These are phyloP conservation scores for Brachionus rotundiformis DNA, from an alignment of 1,140 invertebrate species.

Conservation along the genomic window DNA sequence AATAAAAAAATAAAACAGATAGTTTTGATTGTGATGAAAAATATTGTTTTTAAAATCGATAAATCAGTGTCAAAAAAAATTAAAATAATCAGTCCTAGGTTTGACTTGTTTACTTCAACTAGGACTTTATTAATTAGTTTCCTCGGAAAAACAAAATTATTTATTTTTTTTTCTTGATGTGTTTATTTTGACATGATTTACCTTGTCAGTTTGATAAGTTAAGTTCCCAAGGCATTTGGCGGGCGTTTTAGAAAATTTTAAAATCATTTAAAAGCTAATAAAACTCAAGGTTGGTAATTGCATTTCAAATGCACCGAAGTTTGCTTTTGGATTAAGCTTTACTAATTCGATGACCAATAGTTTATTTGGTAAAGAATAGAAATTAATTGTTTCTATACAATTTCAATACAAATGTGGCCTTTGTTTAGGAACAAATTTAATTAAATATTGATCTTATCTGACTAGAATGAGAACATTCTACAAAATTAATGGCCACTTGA, in stretches of 20 bases:
- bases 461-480: neutral
- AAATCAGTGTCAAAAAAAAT: neutral
- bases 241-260: too few species aligned
- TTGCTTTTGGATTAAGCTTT: neutral
- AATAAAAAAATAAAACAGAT: neutral
- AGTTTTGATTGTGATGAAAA: neutral
- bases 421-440: neutral
- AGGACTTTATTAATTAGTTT: neutral
- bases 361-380: too few species aligned
- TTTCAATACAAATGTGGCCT: too few species aligned
- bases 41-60: neutral
- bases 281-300: neutral
- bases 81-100: neutral
- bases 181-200: neutral
- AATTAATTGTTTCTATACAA: too few species aligned
- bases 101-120: neutral
- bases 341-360: neutral
- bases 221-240: neutral
- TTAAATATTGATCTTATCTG: neutral
- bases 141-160: neutral
- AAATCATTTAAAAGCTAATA: neutral
- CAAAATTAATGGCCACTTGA: neutral
- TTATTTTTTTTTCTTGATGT: neutral
- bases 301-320: neutral
- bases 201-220: neutral